These are phyloP conservation scores for Microtus richardsoni DNA, from an alignment of 2,113 vertebrate species.

Conservation along the genomic window DNA sequence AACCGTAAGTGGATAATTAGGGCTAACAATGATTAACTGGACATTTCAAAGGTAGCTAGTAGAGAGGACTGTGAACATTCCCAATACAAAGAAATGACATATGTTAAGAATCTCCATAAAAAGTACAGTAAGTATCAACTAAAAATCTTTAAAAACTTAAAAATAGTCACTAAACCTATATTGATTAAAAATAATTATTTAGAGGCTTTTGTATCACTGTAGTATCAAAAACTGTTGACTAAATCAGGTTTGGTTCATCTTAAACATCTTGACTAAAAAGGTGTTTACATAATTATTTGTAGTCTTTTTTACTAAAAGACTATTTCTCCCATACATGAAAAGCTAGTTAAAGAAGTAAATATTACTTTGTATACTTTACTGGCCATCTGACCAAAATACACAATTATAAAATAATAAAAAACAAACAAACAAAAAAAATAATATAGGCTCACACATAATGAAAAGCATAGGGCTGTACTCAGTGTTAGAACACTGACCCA, in stretches of 20 bases:
- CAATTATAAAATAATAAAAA: not conserved
- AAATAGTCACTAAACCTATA: not conserved
- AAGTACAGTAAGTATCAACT: not conserved
- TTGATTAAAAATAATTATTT: conserved; percentile 38
- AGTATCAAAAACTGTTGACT: not conserved
- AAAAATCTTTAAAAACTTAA: not conserved
- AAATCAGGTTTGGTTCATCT: conserved; percentile 19
- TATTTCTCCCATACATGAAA: not conserved
- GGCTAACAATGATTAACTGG: not conserved
- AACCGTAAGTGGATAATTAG: not conserved
- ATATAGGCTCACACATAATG: not conserved
- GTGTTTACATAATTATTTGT: not conserved
- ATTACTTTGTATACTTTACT: not conserved
- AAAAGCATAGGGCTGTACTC: not conserved
- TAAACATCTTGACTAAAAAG: conserved; percentile 13
- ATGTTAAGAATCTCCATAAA: not conserved
- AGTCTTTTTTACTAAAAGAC: conserved; percentile 5
- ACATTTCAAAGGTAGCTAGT: not conserved
- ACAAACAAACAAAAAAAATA: not conserved
- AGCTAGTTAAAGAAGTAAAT: not conserved
- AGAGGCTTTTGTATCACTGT: not conserved
- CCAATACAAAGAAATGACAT: not conserved
- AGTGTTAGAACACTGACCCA: not conserved
- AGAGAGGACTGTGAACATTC: not conserved
- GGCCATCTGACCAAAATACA: conserved; percentile 20